Evolutionary conservation across 2,113 vertebrate genomes (phyloP), one percentile per base, ranked within the genome.

Genomic region (Ctenodactylus gundi): DNA sequence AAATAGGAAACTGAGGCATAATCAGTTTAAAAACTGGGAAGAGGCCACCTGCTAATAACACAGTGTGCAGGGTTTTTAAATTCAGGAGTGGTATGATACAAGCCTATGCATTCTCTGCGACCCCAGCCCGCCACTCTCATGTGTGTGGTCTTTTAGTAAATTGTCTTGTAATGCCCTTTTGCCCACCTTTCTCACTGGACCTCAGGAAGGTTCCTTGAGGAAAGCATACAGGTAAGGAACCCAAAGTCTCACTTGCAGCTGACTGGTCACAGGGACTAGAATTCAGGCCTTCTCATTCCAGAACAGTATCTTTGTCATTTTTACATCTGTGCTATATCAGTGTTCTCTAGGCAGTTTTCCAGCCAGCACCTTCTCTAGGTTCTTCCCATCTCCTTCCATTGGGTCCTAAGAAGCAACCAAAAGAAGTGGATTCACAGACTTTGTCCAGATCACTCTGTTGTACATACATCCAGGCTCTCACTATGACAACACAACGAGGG

Each of bases 251-350:
- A 4, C 34, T 4, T 51, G 9, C 23, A 64, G 49, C 67, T 39
- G 44, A 27, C 14, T 23, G 7, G 34, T 10, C 20, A 17, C 62
- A 51, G 60, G 29, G 14, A 21, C 72, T 91, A 39, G 88, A 58
- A 49, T n/a, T 15, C 44, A 29, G 20, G 53, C 36, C 21, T 49
- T 17, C 60, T 29, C 6, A 53, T 15, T 85, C 51, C 7, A 12
- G 25, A n/a, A 36, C 41, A 21, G 14, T 1, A 9, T 34, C 67
- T 36, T 77, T 21, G 5, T 80, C 67, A 29, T 20, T 15, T 0
- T 46, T 31, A 21, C 0, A 1, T 7, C 25, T 7, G 11, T n/a
- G n/a, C n/a, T n/a, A n/a, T n/a, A n/a, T 49, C n/a, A 5, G 17
- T 2, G 20, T 27, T 41, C 17, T 27, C 1, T 58, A 6, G 49